Base-by-base conservation (phyloP, 2,113 vertebrate genomes). In the Noturus placidus region DNA sequence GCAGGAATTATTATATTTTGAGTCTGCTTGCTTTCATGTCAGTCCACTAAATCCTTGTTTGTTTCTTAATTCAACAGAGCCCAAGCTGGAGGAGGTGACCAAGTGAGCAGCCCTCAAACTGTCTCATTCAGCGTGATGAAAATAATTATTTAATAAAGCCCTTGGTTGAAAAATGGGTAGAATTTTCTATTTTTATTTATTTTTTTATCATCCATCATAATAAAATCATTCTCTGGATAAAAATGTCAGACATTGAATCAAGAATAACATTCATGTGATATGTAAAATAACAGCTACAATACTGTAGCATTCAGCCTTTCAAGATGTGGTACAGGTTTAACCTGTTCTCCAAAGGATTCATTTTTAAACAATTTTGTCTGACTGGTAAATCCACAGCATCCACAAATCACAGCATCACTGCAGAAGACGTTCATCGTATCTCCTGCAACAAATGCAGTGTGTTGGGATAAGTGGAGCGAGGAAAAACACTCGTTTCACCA, bases 51-150 rank as follows among this genome's bases (percentile, higher is more conserved):
- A 69, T 20, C 1, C 30, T 69, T 50, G 2, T 27, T 57, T 0
- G 69, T 83, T 70, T 67, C 59, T 87, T 67, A 57, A 11, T 59
- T 77, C 82, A 83, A 9, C 92, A 95, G 95, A 95, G 5, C 93
- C 94, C 89, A 94, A 94, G 69, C n/a, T 95, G 33, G 93, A 94
- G 0, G 95, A 95, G 61, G 89, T 83, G 14, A 46, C 91, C 42
- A 95, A 95, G 93, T 96, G 83, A 96, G 89, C 0, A 50, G 13
- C 8, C 33, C 0, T 84, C 86, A 69, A 77, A 46, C 69, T 69
- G 22, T 86, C 15, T 85, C 80, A 63, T 85, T 85, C 83, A 33
- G 70, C 35, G 83, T 67, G 22, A 57, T 70, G n/a, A 10, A 35
- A 35, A 30, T 77, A 46, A 63, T 79, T 89, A 88, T 89, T 88